Evolutionary conservation across 2,888 invertebrate species (phyloP).

Genomic region (Meandrusa payeni): DNA sequence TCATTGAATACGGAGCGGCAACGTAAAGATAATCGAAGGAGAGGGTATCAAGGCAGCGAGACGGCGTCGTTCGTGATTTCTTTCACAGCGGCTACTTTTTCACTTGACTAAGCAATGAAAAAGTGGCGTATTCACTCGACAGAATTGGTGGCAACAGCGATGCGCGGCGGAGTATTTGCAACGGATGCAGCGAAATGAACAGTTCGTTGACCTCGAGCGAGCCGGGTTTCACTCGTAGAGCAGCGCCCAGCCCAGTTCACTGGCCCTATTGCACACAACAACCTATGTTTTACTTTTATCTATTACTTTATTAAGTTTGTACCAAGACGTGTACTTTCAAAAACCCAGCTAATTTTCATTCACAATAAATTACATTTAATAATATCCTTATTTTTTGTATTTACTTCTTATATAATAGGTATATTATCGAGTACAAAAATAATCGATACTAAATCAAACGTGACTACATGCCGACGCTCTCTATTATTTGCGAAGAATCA

Average conservation of each 20-base stretch:
- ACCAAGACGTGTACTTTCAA: too few relatives aligned
- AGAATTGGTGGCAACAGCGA: slow-evolving; percentile 68
- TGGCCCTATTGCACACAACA: slow-evolving; percentile 67
- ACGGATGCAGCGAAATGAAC: slow-evolving; percentile 80
- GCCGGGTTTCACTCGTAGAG: slow-evolving; percentile 77
- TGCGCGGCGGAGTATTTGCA: slow-evolving; percentile 75
- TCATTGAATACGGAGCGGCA: too few relatives aligned
- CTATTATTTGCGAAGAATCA: too few relatives aligned
- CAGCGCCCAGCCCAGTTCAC: slow-evolving; percentile 62
- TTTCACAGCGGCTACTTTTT: slow-evolving; percentile 58
- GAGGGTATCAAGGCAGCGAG: slow-evolving; percentile 30
- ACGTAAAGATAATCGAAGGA: background rate
- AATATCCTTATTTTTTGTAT: too few relatives aligned
- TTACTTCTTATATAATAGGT: too few relatives aligned
- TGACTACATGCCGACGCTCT: too few relatives aligned
- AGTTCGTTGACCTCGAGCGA: slow-evolving; percentile 73
- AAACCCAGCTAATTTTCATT: too few relatives aligned
- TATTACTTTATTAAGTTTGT: slow-evolving; percentile 16
- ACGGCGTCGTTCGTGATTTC: slow-evolving; percentile 50
- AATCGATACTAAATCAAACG: too few relatives aligned
- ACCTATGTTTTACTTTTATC: slow-evolving; percentile 46
- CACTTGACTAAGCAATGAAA: slow-evolving; percentile 56
- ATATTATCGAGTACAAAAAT: too few relatives aligned
- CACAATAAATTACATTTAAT: too few relatives aligned
- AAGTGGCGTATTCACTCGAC: slow-evolving; percentile 60